Percentiles rank a stretch among this genome's conserved stretches.
phyloP scores from a whole-genome alignment of 2,113 vertebrate genomes.

The Xiphias gladius region DNA sequence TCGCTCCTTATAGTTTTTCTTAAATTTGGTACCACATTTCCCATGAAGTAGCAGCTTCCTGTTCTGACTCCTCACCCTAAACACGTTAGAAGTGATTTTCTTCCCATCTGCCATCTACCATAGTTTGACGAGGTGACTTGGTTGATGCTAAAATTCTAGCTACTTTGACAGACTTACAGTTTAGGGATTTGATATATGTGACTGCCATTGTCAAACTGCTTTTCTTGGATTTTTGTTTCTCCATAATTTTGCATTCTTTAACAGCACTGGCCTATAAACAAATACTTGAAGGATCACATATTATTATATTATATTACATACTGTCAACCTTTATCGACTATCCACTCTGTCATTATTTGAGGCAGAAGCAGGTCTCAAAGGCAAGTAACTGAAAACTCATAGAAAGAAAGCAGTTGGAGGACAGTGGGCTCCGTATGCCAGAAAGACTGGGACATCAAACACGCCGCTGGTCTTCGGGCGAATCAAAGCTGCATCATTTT shows the following conservation, averaged over 20 bases:
- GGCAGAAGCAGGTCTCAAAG: conserved; percentile 21
- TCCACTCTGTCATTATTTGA: conserved; percentile 4
- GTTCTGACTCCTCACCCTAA: neutral
- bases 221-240: neutral
- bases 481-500: conserved; percentile 54
- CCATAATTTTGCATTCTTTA: neutral
- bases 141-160: neutral
- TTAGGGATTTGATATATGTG: neutral
- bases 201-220: neutral
- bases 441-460: conserved; percentile 58
- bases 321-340: neutral
- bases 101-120: conserved; percentile 20
- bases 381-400: conserved; percentile 11
- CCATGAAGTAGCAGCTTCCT: neutral
- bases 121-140: neutral
- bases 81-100: conserved; percentile 13
- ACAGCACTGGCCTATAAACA: neutral
- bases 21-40: neutral
- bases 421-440: conserved; percentile 18
- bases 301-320: conserved; percentile 3
- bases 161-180: neutral
- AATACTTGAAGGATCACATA: neutral
- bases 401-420: conserved; percentile 29
- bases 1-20: neutral
- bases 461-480: conserved; percentile 40